A percentile compares a stretch with the other conserved stretches of the same genome.
Evolutionary conservation across 2,888 invertebrate genomes (phyloP).

Genomic region (Pristionchus arcanus): DNA sequence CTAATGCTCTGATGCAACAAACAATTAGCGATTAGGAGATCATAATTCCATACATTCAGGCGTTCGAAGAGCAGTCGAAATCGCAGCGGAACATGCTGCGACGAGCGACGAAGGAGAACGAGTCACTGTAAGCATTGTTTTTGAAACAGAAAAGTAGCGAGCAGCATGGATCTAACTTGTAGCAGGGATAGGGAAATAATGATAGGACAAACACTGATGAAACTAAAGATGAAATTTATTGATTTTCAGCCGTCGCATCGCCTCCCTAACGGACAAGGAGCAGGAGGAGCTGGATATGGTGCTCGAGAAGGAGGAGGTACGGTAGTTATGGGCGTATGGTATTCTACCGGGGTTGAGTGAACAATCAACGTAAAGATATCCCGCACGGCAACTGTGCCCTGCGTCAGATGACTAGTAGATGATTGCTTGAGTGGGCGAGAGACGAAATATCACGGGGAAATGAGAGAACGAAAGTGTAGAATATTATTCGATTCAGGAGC

Average conservation of each 20-base stretch:
- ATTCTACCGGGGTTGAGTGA: no score
- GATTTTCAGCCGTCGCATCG: constrained; percentile 56
- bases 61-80: constrained; percentile 67
- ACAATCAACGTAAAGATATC: no score
- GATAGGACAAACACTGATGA: no score
- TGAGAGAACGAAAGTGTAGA: neutral
- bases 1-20: no score
- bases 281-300: constrained; percentile 65
- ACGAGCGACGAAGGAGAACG: constrained; percentile 72
- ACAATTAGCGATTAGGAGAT: neutral
- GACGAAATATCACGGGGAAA: neutral
- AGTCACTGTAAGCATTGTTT: constrained; percentile 66
- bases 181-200: no score
- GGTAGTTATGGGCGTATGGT: neutral
- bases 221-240: neutral
- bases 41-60: neutral
- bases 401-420: no score
- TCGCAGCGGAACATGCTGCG: constrained; percentile 68
- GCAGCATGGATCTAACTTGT: neutral
- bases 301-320: constrained; percentile 64
- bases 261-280: constrained; percentile 55
- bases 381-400: no score
- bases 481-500: constrained; percentile 58
- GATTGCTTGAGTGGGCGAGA: no score
- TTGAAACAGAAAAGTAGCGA: neutral